These are phyloP conservation scores for Sycophila sp. DNA, from an alignment of 1,140 invertebrate species.

Conservation along the genomic window DNA sequence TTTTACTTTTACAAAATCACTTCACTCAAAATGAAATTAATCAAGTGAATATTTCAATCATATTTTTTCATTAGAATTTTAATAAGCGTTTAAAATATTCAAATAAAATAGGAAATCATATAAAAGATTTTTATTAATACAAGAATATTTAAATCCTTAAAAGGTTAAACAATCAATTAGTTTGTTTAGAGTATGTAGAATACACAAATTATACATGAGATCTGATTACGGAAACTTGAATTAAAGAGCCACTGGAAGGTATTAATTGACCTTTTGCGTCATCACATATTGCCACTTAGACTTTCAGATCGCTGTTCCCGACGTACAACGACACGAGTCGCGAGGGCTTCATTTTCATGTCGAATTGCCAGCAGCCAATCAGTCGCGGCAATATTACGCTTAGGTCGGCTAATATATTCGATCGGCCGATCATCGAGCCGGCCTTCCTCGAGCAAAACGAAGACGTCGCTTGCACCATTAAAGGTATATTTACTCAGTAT, in stretches of 20 bases:
- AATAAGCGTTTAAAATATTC: too few relatives aligned
- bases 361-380: slow-evolving; percentile 73
- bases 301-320: slow-evolving; percentile 74
- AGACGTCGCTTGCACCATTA: slow-evolving; percentile 73
- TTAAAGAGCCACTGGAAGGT: too few relatives aligned
- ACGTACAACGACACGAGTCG: slow-evolving; percentile 69
- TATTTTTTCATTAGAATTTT: too few relatives aligned
- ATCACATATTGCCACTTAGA: slow-evolving; percentile 54
- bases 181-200: too few relatives aligned
- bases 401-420: slow-evolving; percentile 66
- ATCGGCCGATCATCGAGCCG: slow-evolving; percentile 79
- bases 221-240: too few relatives aligned
- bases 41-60: neutral
- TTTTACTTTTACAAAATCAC: too few relatives aligned
- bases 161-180: too few relatives aligned
- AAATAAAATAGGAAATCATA: too few relatives aligned
- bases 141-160: too few relatives aligned
- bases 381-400: slow-evolving; percentile 74
- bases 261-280: neutral
- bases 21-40: neutral
- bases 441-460: slow-evolving; percentile 72
- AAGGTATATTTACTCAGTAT: slow-evolving; percentile 59
- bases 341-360: slow-evolving; percentile 76
- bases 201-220: too few relatives aligned
- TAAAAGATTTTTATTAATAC: too few relatives aligned